Evolutionary conservation across 1,140 invertebrate species (phyloP).

Genomic region (Drosophila virilis): DNA sequence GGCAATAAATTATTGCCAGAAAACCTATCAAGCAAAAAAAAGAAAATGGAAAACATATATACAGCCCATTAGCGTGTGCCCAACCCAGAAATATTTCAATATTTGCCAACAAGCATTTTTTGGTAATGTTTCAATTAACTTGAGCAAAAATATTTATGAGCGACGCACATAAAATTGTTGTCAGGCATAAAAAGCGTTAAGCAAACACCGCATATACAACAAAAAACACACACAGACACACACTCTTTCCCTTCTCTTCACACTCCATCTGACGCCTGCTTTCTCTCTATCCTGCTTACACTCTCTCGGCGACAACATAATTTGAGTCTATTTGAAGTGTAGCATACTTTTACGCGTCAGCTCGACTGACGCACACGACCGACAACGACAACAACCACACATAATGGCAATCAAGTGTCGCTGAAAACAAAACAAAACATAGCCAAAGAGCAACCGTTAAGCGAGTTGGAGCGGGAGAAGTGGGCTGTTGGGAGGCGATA

Average conservation of each 20-base stretch:
- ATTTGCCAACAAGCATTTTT: conserved; percentile 76
- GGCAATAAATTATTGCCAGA: conserved; percentile 85
- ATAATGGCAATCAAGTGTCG: conserved; percentile 73
- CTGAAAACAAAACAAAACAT: conserved; percentile 64
- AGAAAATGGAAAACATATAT: conserved; percentile 21
- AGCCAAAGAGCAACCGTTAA: conserved; percentile 45
- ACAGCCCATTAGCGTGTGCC: conserved; percentile 42
- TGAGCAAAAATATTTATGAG: conserved; percentile 79
- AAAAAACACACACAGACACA: conserved; percentile 1
- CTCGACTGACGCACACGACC: conserved; percentile 25
- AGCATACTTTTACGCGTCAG: conserved; percentile 67
- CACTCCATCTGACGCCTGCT: background rate
- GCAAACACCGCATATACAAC: conserved; percentile 19
- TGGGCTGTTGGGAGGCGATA: background rate
- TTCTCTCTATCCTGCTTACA: background rate
- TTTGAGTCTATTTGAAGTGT: conserved; percentile 69
- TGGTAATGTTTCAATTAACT: conserved; percentile 82
- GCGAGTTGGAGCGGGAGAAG: background rate
- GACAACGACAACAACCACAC: conserved; percentile 23
- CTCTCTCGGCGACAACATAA: conserved; percentile 59
- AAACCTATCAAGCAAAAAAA: conserved; percentile 58
- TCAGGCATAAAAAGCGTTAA: conserved; percentile 68
- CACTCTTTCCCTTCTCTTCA: background rate
- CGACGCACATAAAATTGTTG: conserved; percentile 57
- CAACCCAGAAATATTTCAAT: conserved; percentile 63